phyloP scores from a whole-genome alignment of 2,888 invertebrate genomes.

The Drosophila mulleri region DNA sequence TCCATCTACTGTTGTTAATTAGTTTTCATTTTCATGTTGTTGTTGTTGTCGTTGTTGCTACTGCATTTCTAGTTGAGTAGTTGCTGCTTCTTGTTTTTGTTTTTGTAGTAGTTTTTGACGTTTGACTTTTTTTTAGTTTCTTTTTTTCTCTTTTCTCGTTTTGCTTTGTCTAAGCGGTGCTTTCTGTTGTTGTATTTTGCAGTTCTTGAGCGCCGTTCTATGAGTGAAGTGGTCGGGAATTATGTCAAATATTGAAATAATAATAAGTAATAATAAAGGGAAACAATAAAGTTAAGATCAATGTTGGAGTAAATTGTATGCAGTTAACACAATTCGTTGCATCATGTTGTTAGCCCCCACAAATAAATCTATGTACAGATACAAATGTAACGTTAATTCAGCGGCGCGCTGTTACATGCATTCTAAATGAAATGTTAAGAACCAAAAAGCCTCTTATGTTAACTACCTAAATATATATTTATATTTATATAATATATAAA shows the following conservation, averaged over 20 bases:
- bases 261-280: conserved; percentile 30
- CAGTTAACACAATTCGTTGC: conserved; percentile 44
- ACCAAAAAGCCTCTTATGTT: conserved; percentile 73
- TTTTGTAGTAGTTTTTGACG: conserved; percentile 20
- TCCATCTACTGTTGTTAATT: conserved; percentile 24
- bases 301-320: conserved; percentile 20
- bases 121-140: conserved; percentile 24
- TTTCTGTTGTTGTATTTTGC: conserved; percentile 85
- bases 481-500: background rate
- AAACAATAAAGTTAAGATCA: conserved; percentile 36
- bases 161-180: conserved; percentile 81
- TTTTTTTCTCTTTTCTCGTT: conserved; percentile 2
- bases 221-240: conserved; percentile 9
- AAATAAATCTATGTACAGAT: conserved; percentile 36
- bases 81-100: conserved; percentile 6
- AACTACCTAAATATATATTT: conserved; percentile 9
- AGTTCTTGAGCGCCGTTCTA: conserved; percentile 85
- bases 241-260: conserved; percentile 43
- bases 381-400: conserved; percentile 24
- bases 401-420: conserved; percentile 32
- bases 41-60: conserved; percentile 20
- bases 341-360: conserved; percentile 33
- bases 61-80: conserved; percentile 31
- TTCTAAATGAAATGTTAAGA: conserved; percentile 45
- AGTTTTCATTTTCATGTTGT: conserved; percentile 3